phyloP scores from a whole-genome alignment of 1,140 invertebrate species.

The Diabrotica undecimpunctata region DNA sequence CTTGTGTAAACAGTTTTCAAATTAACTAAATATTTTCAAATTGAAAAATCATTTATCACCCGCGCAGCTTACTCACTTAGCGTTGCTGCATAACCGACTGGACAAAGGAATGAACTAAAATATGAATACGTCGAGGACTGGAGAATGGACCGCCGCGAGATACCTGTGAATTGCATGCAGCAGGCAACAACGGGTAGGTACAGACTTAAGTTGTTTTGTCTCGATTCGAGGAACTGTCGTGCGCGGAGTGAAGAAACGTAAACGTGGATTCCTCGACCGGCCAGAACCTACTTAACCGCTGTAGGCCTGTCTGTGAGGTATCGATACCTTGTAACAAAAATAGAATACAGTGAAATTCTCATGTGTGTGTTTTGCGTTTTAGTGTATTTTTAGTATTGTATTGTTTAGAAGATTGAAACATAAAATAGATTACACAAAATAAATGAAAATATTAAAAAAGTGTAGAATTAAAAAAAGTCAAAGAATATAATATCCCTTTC shows the following conservation, averaged over 20 bases:
- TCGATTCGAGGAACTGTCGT: neutral
- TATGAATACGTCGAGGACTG: neutral
- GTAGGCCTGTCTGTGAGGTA: neutral
- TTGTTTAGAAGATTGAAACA: too few relatives aligned
- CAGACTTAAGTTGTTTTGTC: slow-evolving; percentile 8
- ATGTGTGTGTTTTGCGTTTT: too few relatives aligned
- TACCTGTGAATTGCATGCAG: slow-evolving; percentile 6
- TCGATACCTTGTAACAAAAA: too few relatives aligned
- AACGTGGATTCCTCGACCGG: slow-evolving; percentile 11
- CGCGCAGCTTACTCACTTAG: too few relatives aligned
- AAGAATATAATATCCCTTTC: too few relatives aligned
- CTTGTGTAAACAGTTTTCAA: too few relatives aligned
- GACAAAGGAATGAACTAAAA: neutral
- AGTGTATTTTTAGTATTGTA: too few relatives aligned
- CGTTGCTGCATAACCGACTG: too few relatives aligned
- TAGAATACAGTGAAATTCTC: too few relatives aligned
- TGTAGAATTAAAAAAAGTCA: neutral
- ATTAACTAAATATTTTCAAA: too few relatives aligned
- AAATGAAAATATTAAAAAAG: neutral
- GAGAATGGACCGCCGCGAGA: slow-evolving; percentile 4
- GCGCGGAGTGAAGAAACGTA: slow-evolving; percentile 13
- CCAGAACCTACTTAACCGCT: slow-evolving; percentile 7
- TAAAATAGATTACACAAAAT: neutral
- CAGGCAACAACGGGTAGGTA: neutral
- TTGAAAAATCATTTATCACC: too few relatives aligned